Evolutionary conservation across 2,888 invertebrate genomes (phyloP).

Genomic region (Lampropteryx suffumata): DNA sequence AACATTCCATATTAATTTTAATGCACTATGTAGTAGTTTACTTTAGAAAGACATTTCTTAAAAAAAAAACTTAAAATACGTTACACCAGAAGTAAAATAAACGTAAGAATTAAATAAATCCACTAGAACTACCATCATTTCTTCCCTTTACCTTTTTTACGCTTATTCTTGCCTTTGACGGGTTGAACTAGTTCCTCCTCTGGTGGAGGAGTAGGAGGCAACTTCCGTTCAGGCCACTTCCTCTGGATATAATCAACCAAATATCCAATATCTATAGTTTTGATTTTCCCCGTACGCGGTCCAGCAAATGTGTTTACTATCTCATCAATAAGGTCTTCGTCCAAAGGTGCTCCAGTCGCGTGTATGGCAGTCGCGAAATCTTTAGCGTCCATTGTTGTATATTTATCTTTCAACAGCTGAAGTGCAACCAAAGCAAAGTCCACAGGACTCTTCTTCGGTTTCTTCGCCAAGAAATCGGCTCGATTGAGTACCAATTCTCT

Average conservation of each 20-base stretch:
- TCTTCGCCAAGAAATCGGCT: constrained; percentile 50
- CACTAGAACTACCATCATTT: constrained; percentile 10
- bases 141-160: constrained; percentile 20
- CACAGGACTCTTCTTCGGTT: constrained; percentile 42
- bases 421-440: constrained; percentile 54
- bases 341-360: constrained; percentile 40
- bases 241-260: constrained; percentile 55
- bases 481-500: constrained; percentile 57
- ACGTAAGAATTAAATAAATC: constrained; percentile 11
- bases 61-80: constrained; percentile 5
- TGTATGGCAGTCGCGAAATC: constrained; percentile 40
- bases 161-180: not conserved
- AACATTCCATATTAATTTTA: too few species aligned
- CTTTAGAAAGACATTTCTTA: constrained; percentile 2
- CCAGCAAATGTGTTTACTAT: constrained; percentile 49
- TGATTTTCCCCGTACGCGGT: constrained; percentile 44
- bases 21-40: not conserved
- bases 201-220: constrained; percentile 58
- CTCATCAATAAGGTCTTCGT: constrained; percentile 50
- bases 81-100: constrained; percentile 6
- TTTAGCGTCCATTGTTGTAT: constrained; percentile 40
- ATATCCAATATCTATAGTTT: constrained; percentile 44
- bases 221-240: constrained; percentile 61
- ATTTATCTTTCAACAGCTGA: constrained; percentile 49
- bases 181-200: constrained; percentile 8